Percentiles rank a stretch among this genome's conserved stretches.
Evolutionary conservation across 2,888 invertebrate species (phyloP).

Genomic region (Torymus auratus): DNA sequence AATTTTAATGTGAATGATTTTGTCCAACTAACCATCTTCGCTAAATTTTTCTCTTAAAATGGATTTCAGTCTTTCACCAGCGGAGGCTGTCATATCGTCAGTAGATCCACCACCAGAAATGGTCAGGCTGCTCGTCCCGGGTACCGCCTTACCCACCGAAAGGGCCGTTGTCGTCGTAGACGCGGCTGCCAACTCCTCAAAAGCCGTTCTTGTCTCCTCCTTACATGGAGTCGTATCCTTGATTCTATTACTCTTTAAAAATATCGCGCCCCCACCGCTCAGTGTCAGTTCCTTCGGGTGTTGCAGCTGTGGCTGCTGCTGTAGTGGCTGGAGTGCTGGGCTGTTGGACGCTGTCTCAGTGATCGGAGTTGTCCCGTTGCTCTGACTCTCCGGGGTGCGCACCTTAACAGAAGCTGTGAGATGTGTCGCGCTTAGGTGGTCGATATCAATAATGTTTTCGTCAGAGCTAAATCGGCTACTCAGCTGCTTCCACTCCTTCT

Average conservation of each 20-base stretch:
- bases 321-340: background rate
- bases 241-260: slow-evolving; percentile 78
- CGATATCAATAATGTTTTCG: slow-evolving; percentile 74
- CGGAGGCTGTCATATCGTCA: slow-evolving; percentile 62
- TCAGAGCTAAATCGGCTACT: slow-evolving; percentile 70
- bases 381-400: slow-evolving; percentile 57
- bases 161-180: too few species aligned
- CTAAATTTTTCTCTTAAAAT: slow-evolving; percentile 72
- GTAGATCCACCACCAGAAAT: slow-evolving; percentile 23
- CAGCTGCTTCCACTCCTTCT: slow-evolving; percentile 77
- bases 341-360: background rate
- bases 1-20: background rate
- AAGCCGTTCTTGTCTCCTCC: slow-evolving; percentile 62
- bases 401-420: slow-evolving; percentile 54
- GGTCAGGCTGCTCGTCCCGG: slow-evolving; percentile 8
- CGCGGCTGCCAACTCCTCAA: slow-evolving; percentile 67
- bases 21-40: slow-evolving; percentile 69
- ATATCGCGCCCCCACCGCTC: slow-evolving; percentile 81
- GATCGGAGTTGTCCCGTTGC: slow-evolving; percentile 56
- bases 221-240: slow-evolving; percentile 72
- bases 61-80: slow-evolving; percentile 72
- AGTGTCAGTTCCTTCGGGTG: slow-evolving; percentile 75
- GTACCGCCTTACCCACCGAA: too few species aligned
- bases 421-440: slow-evolving; percentile 66
- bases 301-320: slow-evolving; percentile 72